A percentile compares a stretch with the other conserved stretches of the same genome.
Evolutionary conservation across 2,113 vertebrate genomes (phyloP).

Genomic region (Heliornis fulica): DNA sequence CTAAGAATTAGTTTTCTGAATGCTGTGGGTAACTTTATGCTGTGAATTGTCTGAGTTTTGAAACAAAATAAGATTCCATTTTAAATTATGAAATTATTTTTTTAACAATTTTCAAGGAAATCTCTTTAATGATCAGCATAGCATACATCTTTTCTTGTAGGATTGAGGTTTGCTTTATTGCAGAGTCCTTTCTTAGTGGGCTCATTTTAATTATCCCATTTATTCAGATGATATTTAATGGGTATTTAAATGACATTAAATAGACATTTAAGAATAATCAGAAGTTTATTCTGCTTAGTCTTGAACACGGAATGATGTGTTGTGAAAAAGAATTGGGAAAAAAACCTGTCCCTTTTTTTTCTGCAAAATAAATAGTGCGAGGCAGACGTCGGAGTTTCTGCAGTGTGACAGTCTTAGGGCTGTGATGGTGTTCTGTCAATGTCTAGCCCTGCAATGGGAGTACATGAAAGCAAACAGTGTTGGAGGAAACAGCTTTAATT

Average conservation of each 20-base stretch:
- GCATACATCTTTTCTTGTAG: neutral
- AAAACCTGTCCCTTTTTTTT: neutral
- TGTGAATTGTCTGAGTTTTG: neutral
- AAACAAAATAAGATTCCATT: neutral
- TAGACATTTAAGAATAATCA: neutral
- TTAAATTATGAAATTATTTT: too few relatives aligned
- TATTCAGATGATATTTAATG: neutral
- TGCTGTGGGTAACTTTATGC: neutral
- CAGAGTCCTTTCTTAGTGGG: neutral
- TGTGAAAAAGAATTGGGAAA: too few relatives aligned
- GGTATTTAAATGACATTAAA: neutral
- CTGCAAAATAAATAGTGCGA: neutral
- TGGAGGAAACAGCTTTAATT: neutral
- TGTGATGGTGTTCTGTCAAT: fast-evolving
- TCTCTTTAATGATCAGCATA: neutral
- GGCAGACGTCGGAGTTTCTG: neutral
- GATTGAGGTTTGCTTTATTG: neutral
- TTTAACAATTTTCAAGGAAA: neutral
- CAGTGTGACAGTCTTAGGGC: neutral
- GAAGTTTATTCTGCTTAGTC: neutral
- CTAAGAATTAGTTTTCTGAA: neutral
- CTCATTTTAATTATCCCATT: neutral
- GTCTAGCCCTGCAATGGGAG: neutral
- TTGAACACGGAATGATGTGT: neutral
- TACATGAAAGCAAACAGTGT: neutral